These are phyloP conservation scores for Clupea harengus DNA, from an alignment of 2,113 vertebrate genomes.

Conservation along the genomic window DNA sequence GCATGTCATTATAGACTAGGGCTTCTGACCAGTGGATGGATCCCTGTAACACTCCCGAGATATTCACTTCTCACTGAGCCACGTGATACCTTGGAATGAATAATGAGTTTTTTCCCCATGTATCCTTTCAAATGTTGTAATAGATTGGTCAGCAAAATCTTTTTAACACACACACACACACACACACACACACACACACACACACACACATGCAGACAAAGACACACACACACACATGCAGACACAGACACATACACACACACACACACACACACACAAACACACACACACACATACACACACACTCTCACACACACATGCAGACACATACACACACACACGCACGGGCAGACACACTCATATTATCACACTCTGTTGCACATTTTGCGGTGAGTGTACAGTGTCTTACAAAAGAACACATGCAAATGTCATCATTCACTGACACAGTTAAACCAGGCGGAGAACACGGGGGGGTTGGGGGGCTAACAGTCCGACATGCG, in stretches of 20 bases:
- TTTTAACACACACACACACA: neutral
- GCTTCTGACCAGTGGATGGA: neutral
- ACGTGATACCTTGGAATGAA: neutral
- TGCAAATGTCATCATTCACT: slow-evolving; percentile 14
- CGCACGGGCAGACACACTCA: neutral
- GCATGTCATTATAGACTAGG: neutral
- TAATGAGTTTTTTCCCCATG: neutral
- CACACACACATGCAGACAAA: neutral
- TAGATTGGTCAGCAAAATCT: neutral
- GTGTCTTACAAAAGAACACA: slow-evolving; percentile 13
- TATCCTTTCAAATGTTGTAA: neutral
- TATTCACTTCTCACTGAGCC: neutral
- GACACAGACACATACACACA: neutral
- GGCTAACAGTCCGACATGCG: slow-evolving; percentile 48
- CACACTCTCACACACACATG: neutral
- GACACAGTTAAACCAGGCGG: neutral
- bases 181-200: neutral
- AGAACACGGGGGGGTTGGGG: neutral
- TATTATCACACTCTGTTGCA: neutral
- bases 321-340: neutral
- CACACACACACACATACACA: neutral
- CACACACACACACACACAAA: neutral
- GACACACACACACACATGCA: too few species aligned
- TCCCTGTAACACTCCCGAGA: neutral
- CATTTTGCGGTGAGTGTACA: neutral